phyloP scores from a whole-genome alignment of 1,140 invertebrate genomes.

The Lysiphlebus fabarum region DNA sequence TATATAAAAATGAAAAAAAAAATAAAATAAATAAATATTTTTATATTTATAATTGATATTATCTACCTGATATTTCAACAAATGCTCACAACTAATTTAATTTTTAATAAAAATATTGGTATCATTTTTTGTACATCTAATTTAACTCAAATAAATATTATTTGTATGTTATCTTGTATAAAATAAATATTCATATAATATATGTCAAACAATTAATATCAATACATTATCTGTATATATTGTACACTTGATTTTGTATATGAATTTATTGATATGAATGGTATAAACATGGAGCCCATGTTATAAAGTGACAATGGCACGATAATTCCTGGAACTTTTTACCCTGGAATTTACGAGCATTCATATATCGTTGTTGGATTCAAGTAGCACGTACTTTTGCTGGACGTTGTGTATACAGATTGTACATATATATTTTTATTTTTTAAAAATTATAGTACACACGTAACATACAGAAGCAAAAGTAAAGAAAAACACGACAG shows the following conservation, averaged over 20 bases:
- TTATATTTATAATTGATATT: too few relatives aligned
- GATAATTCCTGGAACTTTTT: slow-evolving; percentile 27
- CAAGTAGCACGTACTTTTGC: slow-evolving; percentile 21
- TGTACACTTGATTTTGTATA: neutral
- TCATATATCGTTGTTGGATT: slow-evolving; percentile 6
- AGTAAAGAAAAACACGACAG: neutral
- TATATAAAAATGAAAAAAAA: neutral
- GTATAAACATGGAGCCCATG: slow-evolving; percentile 1
- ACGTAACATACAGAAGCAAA: neutral
- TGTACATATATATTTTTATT: too few relatives aligned
- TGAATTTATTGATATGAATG: slow-evolving; percentile 19
- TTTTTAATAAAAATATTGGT: too few relatives aligned
- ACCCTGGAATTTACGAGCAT: slow-evolving; percentile 24
- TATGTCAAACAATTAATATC: neutral
- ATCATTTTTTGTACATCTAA: too few relatives aligned
- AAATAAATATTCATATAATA: too few relatives aligned
- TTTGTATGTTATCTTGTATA: too few relatives aligned
- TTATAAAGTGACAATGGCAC: slow-evolving; percentile 23
- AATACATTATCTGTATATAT: neutral
- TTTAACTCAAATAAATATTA: too few relatives aligned
- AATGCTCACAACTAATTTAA: too few relatives aligned
- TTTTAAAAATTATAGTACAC: neutral
- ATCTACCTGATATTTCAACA: too few relatives aligned
- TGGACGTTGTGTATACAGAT: neutral
- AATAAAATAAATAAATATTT: too few relatives aligned